Evolutionary conservation across 2,888 invertebrate species (phyloP).

Genomic region (Caenorhabditis sinica): DNA sequence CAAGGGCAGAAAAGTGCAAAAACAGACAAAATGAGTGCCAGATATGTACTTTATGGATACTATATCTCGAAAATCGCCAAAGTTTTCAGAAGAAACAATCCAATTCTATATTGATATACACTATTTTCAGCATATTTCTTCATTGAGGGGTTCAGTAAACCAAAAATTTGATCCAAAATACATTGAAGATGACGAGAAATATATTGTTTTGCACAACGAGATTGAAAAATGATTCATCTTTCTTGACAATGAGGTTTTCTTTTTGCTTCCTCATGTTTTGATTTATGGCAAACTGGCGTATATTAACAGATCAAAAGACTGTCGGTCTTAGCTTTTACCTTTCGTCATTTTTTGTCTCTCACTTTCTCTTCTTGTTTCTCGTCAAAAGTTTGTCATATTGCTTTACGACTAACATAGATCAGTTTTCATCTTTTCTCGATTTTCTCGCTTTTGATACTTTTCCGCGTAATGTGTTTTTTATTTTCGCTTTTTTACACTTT

Average conservation of each 20-base stretch:
- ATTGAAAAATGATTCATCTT: constrained; percentile 36
- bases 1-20: no score
- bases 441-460: constrained; percentile 25
- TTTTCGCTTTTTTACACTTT: constrained; percentile 17
- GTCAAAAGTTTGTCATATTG: constrained; percentile 42
- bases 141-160: not conserved
- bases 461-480: constrained; percentile 15
- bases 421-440: constrained; percentile 33
- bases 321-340: constrained; percentile 17
- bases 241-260: constrained; percentile 8
- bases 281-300: constrained; percentile 15
- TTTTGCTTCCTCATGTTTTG: constrained; percentile 26
- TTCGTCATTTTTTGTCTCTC: constrained; percentile 15
- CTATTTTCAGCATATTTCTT: not conserved
- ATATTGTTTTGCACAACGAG: not conserved
- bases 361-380: constrained; percentile 18
- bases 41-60: not conserved
- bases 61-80: constrained; percentile 5
- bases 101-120: not conserved
- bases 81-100: not conserved
- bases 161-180: no score
- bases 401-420: constrained; percentile 36
- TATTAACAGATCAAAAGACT: constrained; percentile 10
- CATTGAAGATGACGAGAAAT: not conserved
- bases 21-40: no score